Evolutionary conservation across 2,888 invertebrate genomes (phyloP).

Genomic region (Hypomecis punctinalis): DNA sequence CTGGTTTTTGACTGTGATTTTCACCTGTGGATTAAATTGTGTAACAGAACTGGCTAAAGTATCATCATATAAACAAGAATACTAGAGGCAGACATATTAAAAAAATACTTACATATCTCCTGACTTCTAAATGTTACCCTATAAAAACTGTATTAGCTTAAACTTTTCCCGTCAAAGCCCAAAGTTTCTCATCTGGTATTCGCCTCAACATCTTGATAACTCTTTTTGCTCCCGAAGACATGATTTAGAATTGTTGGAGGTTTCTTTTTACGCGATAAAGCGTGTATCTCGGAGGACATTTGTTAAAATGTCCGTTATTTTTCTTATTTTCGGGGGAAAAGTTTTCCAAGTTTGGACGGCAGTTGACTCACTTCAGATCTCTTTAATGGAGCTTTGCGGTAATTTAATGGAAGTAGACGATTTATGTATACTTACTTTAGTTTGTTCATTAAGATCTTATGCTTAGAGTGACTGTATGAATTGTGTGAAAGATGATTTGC

Average conservation of each 20-base stretch:
- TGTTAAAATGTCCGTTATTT: slow-evolving; percentile 31
- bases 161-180: slow-evolving; percentile 22
- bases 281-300: slow-evolving; percentile 35
- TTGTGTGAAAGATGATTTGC: no score
- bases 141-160: not conserved
- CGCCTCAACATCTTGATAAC: slow-evolving; percentile 55
- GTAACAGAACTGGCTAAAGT: no score
- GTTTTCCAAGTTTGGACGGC: slow-evolving; percentile 18
- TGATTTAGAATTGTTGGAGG: slow-evolving; percentile 56
- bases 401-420: slow-evolving; percentile 11
- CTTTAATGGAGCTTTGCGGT: slow-evolving; percentile 17
- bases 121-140: not conserved
- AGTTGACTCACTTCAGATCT: slow-evolving; percentile 9
- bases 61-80: no score
- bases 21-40: no score
- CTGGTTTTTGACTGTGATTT: no score
- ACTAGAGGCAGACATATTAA: no score
- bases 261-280: slow-evolving; percentile 51
- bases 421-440: not conserved
- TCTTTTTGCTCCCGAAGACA: slow-evolving; percentile 53
- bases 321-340: slow-evolving; percentile 23
- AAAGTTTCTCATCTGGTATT: slow-evolving; percentile 18
- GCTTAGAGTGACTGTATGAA: no score
- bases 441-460: not conserved
- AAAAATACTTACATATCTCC: no score